These are phyloP conservation scores for Zaprionus kolodkinae DNA, from an alignment of 1,140 invertebrate genomes.

Conservation along the genomic window DNA sequence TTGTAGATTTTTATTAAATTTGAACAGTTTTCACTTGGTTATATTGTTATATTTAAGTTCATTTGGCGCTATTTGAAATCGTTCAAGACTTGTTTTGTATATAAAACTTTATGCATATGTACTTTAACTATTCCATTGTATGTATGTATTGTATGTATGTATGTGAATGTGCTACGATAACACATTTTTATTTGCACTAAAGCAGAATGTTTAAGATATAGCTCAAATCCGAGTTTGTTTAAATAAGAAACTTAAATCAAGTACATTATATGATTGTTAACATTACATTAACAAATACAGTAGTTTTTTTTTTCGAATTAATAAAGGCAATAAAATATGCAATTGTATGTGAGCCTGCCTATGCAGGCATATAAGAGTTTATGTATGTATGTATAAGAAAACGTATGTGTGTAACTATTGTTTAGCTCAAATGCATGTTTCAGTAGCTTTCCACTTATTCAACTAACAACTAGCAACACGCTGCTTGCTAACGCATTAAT, in stretches of 20 bases:
- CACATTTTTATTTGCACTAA: conserved; percentile 23
- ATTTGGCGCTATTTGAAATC: conserved; percentile 76
- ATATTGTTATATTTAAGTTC: conserved; percentile 65
- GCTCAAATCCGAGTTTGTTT: conserved; percentile 14
- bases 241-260: conserved; percentile 27
- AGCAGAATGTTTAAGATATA: conserved; percentile 40
- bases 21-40: conserved; percentile 65
- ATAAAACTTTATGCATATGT: conserved; percentile 55
- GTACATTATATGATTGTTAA: conserved; percentile 31
- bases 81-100: conserved; percentile 56
- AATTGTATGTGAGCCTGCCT: conserved; percentile 30
- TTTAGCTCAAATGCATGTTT: conserved; percentile 71
- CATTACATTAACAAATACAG: conserved; percentile 54
- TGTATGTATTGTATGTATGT: conserved; percentile 10
- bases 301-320: conserved; percentile 33
- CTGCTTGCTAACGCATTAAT: conserved; percentile 61
- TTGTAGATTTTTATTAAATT: conserved; percentile 63
- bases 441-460: conserved; percentile 69
- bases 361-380: conserved; percentile 7
- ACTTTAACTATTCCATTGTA: conserved; percentile 40
- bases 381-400: conserved; percentile 24
- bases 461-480: conserved; percentile 43
- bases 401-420: conserved; percentile 20
- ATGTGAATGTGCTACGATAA: conserved; percentile 33
- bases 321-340: conserved; percentile 64